Evolutionary conservation across 2,888 invertebrate species (phyloP).

Genomic region (Thereva nobilitata): DNA sequence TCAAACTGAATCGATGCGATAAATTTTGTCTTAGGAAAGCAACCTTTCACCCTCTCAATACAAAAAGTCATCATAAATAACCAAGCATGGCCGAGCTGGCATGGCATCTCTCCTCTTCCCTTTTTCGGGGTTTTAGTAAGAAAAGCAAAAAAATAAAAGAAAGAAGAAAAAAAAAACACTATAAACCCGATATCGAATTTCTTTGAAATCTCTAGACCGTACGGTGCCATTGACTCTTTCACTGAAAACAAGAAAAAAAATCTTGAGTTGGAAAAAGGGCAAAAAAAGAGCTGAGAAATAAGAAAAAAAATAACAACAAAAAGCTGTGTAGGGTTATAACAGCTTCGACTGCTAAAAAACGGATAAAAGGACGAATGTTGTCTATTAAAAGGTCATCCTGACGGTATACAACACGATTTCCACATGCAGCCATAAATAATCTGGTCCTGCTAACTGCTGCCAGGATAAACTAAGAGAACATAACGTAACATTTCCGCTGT

Average conservation of each 20-base stretch:
- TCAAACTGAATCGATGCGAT: not conserved
- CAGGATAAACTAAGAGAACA: not conserved
- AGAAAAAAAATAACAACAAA: conserved; percentile 13
- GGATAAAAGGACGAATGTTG: conserved; percentile 2
- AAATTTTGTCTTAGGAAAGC: conserved; percentile 17
- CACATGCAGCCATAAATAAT: conserved; percentile 21
- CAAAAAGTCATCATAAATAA: conserved; percentile 21
- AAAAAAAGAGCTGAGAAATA: conserved; percentile 4
- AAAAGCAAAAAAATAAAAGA: no score
- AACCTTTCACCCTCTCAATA: conserved; percentile 29
- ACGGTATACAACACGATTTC: conserved; percentile 11
- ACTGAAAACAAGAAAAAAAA: not conserved
- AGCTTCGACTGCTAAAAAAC: conserved; percentile 1
- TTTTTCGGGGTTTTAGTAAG: no score
- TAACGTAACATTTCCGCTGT: conserved; percentile 20
- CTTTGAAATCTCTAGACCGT: conserved; percentile 24
- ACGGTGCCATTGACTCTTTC: conserved; percentile 28
- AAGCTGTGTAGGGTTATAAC: conserved; percentile 10
- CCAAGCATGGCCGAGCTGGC: conserved; percentile 3
- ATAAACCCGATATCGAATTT: conserved; percentile 9
- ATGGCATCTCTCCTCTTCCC: no score
- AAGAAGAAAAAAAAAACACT: no score
- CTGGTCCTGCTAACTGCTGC: conserved; percentile 18
- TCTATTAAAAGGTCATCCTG: conserved; percentile 29
- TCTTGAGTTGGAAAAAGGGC: not conserved